Evolutionary conservation across 1,140 invertebrate genomes (phyloP).

Genomic region (Chironomus striatipennis): DNA sequence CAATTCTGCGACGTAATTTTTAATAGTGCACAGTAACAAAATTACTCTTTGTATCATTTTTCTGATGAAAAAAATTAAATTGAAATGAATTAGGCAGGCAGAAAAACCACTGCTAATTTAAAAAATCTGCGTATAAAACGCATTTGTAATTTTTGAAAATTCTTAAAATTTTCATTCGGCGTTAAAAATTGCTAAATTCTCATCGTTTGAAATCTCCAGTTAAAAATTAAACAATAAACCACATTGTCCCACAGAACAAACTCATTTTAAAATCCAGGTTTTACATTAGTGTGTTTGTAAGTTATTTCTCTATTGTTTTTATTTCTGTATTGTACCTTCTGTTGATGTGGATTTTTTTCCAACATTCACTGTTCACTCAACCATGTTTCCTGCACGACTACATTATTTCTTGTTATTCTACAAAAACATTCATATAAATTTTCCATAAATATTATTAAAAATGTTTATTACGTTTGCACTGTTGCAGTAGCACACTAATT

Average conservation of each 20-base stretch:
- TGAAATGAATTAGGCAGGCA: no score
- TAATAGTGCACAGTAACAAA: neutral
- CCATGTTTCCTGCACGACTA: neutral
- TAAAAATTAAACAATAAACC: no score
- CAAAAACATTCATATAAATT: neutral
- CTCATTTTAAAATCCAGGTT: neutral
- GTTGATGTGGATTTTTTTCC: neutral
- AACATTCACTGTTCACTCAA: constrained; percentile 12
- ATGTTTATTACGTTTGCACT: neutral
- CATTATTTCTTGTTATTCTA: neutral
- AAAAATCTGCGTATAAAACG: no score
- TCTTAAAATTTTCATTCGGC: no score
- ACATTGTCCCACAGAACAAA: no score
- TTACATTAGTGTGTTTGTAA: neutral
- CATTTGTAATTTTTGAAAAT: no score
- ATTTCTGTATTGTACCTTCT: neutral
- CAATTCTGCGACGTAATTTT: neutral
- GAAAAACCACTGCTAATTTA: no score
- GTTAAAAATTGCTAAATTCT: no score
- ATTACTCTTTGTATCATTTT: neutral
- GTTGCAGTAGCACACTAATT: neutral
- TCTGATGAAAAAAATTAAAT: neutral
- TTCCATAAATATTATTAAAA: no score
- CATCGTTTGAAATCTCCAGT: no score
- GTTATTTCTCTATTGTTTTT: neutral